Conservation (phyloP, 2,113 vertebrate genomes). For the Oostethus manadensis region DNA sequence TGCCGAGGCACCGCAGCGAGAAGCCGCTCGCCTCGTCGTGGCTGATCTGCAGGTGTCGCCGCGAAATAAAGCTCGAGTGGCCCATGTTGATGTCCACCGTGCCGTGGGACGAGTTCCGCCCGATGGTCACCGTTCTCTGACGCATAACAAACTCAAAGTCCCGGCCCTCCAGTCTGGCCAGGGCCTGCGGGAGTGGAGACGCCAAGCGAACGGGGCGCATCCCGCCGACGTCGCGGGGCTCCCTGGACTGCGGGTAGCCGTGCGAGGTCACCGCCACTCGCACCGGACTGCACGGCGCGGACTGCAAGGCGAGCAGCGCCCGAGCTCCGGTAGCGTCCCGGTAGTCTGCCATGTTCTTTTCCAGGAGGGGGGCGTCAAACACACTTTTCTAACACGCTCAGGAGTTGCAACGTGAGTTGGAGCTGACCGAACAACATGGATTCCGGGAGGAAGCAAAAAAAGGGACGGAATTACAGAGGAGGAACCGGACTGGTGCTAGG, state of each 20-base stretch:
- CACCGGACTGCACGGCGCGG: constrained; percentile 83
- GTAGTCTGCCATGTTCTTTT: constrained; percentile 80
- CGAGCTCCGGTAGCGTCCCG: constrained; percentile 87
- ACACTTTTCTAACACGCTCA: constrained; percentile 36
- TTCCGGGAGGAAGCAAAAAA: constrained; percentile 44
- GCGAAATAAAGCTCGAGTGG: constrained; percentile 95
- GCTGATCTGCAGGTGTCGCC: constrained; percentile 88
- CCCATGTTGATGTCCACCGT: constrained; percentile 97
- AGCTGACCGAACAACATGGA: constrained; percentile 76
- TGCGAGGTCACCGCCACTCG: constrained; percentile 70
- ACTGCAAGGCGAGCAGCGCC: constrained; percentile 83
- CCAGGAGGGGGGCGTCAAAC: constrained; percentile 28
- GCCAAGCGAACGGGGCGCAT: constrained; percentile 61
- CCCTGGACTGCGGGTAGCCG: constrained; percentile 56
- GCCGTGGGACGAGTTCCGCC: constrained; percentile 94
- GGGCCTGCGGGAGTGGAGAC: constrained; percentile 61
- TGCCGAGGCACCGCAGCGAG: constrained; percentile 85
- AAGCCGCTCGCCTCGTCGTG: constrained; percentile 84
- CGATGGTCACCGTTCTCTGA: constrained; percentile 88
- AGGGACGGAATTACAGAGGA: constrained; percentile 35
- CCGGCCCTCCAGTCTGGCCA: constrained; percentile 77
- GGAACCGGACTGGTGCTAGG: constrained; percentile 34
- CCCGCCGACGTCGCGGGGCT: constrained; percentile 38
- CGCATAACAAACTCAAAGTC: constrained; percentile 96
- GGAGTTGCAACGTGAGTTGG: constrained; percentile 65